Conservation (phyloP, 2,888 invertebrate genomes). For the Tubulanus polymorphus region DNA sequence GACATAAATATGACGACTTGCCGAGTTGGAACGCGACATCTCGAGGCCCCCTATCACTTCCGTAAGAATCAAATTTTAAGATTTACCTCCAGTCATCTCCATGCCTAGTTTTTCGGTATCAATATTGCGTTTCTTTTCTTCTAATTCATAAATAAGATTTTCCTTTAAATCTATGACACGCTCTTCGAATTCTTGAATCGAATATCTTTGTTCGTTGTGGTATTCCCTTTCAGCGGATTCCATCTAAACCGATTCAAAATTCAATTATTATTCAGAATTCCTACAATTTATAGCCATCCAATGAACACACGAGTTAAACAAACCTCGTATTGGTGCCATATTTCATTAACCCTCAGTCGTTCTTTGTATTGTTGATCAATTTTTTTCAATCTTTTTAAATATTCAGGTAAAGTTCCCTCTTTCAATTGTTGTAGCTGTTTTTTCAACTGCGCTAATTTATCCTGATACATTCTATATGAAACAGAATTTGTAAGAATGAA, state of each 20-base stretch:
- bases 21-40: no score
- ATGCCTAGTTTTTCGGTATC: constrained; percentile 83
- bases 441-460: constrained; percentile 81
- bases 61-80: no score
- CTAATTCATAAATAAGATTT: constrained; percentile 83
- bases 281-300: neutral
- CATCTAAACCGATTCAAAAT: constrained; percentile 57
- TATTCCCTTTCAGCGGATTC: constrained; percentile 86
- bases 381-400: constrained; percentile 73
- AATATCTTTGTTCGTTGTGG: constrained; percentile 79
- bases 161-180: constrained; percentile 88
- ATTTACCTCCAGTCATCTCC: constrained; percentile 75
- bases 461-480: constrained; percentile 66
- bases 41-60: no score
- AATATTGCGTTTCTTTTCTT: constrained; percentile 84
- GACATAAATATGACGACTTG: no score
- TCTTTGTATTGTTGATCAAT: constrained; percentile 79
- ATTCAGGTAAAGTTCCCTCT: constrained; percentile 82
- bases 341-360: constrained; percentile 57
- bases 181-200: constrained; percentile 89
- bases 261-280: neutral
- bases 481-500: no score
- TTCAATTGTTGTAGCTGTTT: constrained; percentile 84
- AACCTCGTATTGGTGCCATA: constrained; percentile 51
- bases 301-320: no score